Evolutionary conservation across 2,797 vertebrate genomes (phyloP), one percentile per base, ranked within the genome.

Genomic region (Cirrhinus mrigala): DNA sequence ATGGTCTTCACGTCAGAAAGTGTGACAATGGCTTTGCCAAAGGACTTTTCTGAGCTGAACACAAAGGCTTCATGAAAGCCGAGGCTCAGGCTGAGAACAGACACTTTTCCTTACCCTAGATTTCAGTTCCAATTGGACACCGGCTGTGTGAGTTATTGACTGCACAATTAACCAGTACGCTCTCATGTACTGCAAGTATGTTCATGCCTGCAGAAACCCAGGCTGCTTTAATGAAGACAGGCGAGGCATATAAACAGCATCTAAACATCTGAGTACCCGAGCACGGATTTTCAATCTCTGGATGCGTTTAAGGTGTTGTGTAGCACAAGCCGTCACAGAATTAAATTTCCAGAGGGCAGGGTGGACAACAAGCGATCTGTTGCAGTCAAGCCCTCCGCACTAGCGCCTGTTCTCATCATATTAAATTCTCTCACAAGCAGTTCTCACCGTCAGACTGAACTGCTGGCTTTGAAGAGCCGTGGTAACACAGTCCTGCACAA

Each of bases 81-180:
- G 79, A 33, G 48, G 68, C 68, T 44, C 54, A 15, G 70, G 73
- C 50, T 81, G 76, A 81, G 66, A 54, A 60, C 27, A 83, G 77
- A 68, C 76, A 90, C 83, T 78, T 79, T 85, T 84, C 68, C 66
- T 84, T 73, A 81, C 81, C 62, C 85, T 64, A 69, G 64, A 87
- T 86, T 89, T 84, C 81, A 66, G 77, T 80, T 88, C 76, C 87
- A 88, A 85, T 87, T 88, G 82, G 71, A 78, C 85, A 82, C 40
- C 29, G 83, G 85, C 81, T 87, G 37, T 84, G 88, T 88, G 85
- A 91, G 88, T 88, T 89, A 90, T 73, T 75, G 83, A 89, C 81
- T 78, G 81, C 56, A 81, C 86, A 86, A 62, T 79, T 88, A 74
- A 87, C 69, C 84, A 80, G 75, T 56, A 60, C 79, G 56, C 58